A percentile compares a stretch with the other conserved stretches of the same genome.
phyloP scores from a whole-genome alignment of 64 coral and sea anemone genomes.

The Trachythela sp. region DNA sequence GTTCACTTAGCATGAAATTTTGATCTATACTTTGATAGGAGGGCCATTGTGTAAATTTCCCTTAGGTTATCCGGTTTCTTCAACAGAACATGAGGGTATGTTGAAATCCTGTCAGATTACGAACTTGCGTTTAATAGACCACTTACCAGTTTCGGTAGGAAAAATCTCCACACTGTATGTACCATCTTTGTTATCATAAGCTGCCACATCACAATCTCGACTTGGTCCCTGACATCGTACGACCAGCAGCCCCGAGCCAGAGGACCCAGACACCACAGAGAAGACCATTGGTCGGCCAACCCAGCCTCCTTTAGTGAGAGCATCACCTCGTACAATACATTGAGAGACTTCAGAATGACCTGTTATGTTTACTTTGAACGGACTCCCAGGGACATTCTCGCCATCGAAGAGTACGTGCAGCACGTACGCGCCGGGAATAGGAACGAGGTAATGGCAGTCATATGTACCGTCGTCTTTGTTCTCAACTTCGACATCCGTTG shows the following conservation, averaged over 20 bases:
- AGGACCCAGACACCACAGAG: constrained; percentile 62
- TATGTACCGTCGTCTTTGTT: constrained; percentile 60
- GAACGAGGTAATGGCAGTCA: constrained; percentile 62
- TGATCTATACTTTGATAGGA: no score
- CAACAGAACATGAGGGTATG: no score
- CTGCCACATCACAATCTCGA: constrained; percentile 83
- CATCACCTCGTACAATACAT: constrained; percentile 54
- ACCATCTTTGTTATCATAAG: constrained; percentile 86
- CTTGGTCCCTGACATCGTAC: constrained; percentile 85
- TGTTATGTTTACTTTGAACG: constrained; percentile 67
- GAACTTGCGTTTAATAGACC: no score
- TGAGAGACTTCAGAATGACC: constrained; percentile 42
- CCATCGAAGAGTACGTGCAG: constrained; percentile 72
- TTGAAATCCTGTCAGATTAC: no score
- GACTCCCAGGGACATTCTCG: constrained; percentile 67
- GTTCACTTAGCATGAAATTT: no score
- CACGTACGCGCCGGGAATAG: constrained; percentile 66
- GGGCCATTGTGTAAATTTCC: no score
- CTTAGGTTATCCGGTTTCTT: no score
- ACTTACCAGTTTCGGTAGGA: constrained; percentile 64
- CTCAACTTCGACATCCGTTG: constrained; percentile 67
- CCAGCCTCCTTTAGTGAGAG: constrained; percentile 45
- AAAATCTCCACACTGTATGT: constrained; percentile 82
- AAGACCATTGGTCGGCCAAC: constrained; percentile 82
- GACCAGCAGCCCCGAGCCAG: constrained; percentile 68